Evolutionary conservation across 2,888 invertebrate species (phyloP), one percentile per base, ranked within the genome.

Genomic region (Drosophila longiperda): DNA sequence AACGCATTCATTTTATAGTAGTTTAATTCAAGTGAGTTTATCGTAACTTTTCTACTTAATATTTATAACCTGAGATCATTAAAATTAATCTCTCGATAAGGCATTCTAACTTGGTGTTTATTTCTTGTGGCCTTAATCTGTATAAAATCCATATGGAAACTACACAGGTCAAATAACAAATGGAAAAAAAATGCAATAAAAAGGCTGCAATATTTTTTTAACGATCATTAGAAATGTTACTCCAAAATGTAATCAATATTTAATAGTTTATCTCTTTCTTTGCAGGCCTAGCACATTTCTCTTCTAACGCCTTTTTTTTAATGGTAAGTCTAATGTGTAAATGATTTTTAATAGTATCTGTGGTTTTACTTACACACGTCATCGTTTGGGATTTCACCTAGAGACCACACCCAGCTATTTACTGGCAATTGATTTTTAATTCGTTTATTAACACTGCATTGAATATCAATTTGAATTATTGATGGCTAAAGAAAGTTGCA

Each of bases 251-350:
- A 75, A 75, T 75, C 58, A 40, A n/a, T 55, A 57, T 75, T 62
- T 62, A 42, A 61, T 68, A 65, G 58, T 20, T 57, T 6, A 53
- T 53, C n/a, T 67, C 33, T 60, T 68, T 59, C 32, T 1, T 82
- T 86, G 29, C 83, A 88, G 83, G 62, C 69, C 26, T 59, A 60
- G 54, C 69, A 48, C 49, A 54, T 36, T 59, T 29, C 36, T 48
- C 63, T 50, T 53, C 20, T 50, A 75, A 69, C 66, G 76, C 61
- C 75, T 85, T 85, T 81, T 74, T 74, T 70, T 45, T 45, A 45
- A 77, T 75, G 89, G 83, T 83, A 80, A 71, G 83, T 82, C 17
- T 40, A 52, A 59, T 59, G 20, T 57, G 57, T 40, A 48, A 59
- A 57, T 33, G 55, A 40, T 55, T n/a, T 71, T 52, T 40, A 40